Evolutionary conservation across 1,140 invertebrate species (phyloP).

Genomic region (Anagrus nilaparvatae): DNA sequence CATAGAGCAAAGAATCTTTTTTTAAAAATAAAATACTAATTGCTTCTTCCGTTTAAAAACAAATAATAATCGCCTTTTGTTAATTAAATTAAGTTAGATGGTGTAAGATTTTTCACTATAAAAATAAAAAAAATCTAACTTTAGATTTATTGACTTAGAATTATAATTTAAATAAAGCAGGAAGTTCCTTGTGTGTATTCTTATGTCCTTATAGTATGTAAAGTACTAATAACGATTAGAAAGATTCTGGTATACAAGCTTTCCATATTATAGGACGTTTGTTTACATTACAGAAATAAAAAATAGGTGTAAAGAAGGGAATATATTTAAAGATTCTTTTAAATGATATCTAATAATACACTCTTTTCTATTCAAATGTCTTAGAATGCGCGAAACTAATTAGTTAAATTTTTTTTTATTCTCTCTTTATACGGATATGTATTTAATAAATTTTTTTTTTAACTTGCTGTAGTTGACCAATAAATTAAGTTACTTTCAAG

Average conservation of each 20-base stretch:
- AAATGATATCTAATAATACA: background rate
- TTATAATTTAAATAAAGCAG: background rate
- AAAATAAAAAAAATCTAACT: too few species aligned
- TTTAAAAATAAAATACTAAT: conserved; percentile 3
- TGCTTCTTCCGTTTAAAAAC: background rate
- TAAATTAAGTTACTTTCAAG: background rate
- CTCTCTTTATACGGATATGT: background rate
- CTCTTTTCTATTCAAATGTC: conserved; percentile 13
- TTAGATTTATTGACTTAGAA: too few species aligned
- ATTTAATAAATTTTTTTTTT: background rate
- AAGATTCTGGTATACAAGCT: background rate
- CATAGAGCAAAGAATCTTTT: background rate
- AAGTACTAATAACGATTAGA: background rate
- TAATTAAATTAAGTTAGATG: too few species aligned
- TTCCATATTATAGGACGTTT: background rate
- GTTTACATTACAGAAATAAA: background rate
- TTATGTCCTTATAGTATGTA: too few species aligned
- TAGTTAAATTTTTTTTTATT: conserved; percentile 5
- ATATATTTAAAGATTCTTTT: background rate
- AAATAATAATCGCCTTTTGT: too few species aligned
- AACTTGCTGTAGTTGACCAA: background rate
- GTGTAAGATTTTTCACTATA: too few species aligned
- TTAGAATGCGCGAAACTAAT: conserved; percentile 15
- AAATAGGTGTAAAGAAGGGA: too few species aligned
- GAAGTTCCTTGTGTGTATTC: background rate